Evolutionary conservation across 2,113 vertebrate species (phyloP).

Genomic region (Lepidothrix coronata): DNA sequence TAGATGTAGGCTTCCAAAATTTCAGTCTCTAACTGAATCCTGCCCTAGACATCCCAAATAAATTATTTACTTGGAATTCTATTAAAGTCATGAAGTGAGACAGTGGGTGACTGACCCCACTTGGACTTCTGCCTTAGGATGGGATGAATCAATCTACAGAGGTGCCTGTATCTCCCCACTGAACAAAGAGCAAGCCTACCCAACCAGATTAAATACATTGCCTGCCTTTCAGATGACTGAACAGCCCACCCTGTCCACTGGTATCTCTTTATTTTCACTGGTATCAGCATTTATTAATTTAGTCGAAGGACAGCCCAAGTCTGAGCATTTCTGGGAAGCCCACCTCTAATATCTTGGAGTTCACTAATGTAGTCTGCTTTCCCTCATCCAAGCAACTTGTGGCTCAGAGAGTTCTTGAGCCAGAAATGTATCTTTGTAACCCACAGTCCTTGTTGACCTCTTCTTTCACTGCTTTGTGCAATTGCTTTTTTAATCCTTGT

Average conservation of each 20-base stretch:
- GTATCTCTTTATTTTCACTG: neutral
- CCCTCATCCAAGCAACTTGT: neutral
- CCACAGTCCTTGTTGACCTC: neutral
- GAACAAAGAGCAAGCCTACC: neutral
- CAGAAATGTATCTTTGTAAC: neutral
- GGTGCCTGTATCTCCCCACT: neutral
- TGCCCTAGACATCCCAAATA: slow-evolving; percentile 34
- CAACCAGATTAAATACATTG: neutral
- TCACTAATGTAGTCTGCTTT: neutral
- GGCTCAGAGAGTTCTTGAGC: neutral
- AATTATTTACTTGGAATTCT: slow-evolving; percentile 43
- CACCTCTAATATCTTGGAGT: neutral
- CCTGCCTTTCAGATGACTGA: neutral
- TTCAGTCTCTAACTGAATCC: neutral
- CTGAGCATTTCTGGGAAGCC: neutral
- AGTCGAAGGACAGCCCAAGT: neutral
- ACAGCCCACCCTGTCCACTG: neutral
- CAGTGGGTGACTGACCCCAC: slow-evolving; percentile 9
- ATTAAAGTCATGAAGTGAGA: slow-evolving; percentile 22
- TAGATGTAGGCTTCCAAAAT: neutral
- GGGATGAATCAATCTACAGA: neutral
- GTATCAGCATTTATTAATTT: neutral
- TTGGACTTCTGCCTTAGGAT: slow-evolving; percentile 19
- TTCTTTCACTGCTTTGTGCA: neutral
- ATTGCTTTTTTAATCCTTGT: neutral